A percentile compares a stretch with the other conserved stretches of the same genome.
These are phyloP conservation scores for Cinara cedri DNA, from an alignment of 2,888 invertebrate species.

Conservation along the genomic window DNA sequence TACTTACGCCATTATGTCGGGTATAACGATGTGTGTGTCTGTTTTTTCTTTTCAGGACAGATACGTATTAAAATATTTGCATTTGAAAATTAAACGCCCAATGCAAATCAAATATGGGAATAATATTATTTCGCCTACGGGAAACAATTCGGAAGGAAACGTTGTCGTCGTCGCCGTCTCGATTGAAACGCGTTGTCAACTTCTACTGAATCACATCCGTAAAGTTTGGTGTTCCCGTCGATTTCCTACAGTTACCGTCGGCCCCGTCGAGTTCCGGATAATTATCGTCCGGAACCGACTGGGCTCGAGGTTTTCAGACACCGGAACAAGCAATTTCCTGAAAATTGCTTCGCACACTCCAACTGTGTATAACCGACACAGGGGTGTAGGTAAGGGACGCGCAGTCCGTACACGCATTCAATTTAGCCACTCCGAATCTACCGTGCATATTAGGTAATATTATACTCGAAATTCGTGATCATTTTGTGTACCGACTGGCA, in stretches of 20 bases:
- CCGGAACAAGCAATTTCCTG: conserved; percentile 50
- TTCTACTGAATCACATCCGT: background rate
- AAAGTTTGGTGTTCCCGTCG: background rate
- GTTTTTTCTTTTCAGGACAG: background rate
- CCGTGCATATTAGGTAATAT: too few relatives aligned
- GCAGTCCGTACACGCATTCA: background rate
- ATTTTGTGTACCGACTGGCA: too few relatives aligned
- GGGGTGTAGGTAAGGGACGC: background rate
- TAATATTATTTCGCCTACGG: background rate
- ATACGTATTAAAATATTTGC: background rate
- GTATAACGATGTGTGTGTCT: background rate
- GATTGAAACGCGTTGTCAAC: background rate
- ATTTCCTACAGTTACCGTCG: background rate
- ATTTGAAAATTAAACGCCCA: background rate
- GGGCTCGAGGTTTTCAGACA: conserved; percentile 1
- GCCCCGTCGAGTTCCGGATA: conserved; percentile 37
- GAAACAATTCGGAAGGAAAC: conserved; percentile 15
- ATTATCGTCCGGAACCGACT: conserved; percentile 41
- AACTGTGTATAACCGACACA: background rate
- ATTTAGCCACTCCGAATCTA: background rate
- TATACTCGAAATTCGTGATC: too few relatives aligned
- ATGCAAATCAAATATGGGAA: background rate
- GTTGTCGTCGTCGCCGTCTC: background rate
- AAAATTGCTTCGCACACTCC: background rate
- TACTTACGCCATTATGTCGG: background rate